A percentile compares a stretch with the other conserved stretches of the same genome.
Evolutionary conservation across 2,888 invertebrate species (phyloP).

Genomic region (Melieria crassipennis): DNA sequence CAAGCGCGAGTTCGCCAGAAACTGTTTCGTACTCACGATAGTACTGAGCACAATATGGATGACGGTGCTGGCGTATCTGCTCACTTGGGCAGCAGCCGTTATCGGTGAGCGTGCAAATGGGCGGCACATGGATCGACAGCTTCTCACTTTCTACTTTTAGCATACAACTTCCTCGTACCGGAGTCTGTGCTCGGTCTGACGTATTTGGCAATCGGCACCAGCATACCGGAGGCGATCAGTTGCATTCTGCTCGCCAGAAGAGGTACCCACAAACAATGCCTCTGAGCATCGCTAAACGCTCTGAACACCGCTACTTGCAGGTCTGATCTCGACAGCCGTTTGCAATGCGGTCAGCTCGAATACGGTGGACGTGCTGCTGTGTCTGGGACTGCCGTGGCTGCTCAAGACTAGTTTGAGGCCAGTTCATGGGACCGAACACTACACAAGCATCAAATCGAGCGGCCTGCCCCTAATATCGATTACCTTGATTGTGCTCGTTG

Average conservation of each 20-base stretch:
- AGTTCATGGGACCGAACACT: background rate
- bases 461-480: no score
- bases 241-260: constrained; percentile 85
- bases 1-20: constrained; percentile 67
- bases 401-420: background rate
- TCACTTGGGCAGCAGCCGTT: constrained; percentile 85
- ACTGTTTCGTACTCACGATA: constrained; percentile 76
- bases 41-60: constrained; percentile 76
- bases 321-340: background rate
- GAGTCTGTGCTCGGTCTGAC: constrained; percentile 89
- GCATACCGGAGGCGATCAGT: constrained; percentile 87
- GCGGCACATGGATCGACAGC: background rate
- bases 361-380: constrained; percentile 22
- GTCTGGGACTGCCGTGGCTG: constrained; percentile 28
- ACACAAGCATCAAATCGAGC: no score
- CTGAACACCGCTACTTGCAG: background rate
- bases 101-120: constrained; percentile 70
- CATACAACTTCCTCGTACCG: constrained; percentile 81
- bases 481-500: no score
- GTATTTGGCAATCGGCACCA: constrained; percentile 85
- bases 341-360: constrained; percentile 4
- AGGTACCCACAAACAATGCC: constrained; percentile 47
- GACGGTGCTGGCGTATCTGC: constrained; percentile 81
- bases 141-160: constrained; percentile 63
- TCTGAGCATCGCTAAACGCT: background rate